These are phyloP conservation scores for Danio jaintianensis DNA, from an alignment of 2,797 vertebrate genomes.

Conservation along the genomic window DNA sequence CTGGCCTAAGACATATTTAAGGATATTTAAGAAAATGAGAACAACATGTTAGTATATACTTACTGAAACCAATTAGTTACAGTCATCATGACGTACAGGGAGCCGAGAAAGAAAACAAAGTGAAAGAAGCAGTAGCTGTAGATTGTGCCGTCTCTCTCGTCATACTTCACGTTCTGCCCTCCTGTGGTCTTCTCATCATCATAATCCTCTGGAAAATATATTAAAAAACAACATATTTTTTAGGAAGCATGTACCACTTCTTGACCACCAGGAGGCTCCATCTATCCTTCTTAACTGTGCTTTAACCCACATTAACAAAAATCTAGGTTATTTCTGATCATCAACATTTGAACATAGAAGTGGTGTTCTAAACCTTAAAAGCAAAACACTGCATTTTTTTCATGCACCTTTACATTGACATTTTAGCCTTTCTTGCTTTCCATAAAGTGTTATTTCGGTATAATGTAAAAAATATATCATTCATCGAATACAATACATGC, in stretches of 20 bases:
- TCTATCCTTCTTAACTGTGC: constrained; percentile 31
- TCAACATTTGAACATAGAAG: background rate
- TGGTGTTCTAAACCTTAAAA: background rate
- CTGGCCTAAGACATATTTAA: background rate
- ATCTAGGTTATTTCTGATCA: background rate
- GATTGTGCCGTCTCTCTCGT: constrained; percentile 87
- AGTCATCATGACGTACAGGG: constrained; percentile 98
- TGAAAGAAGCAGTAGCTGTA: constrained; percentile 95
- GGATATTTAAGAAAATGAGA: background rate
- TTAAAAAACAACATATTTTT: background rate
- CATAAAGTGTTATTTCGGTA: too few species aligned
- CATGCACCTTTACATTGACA: too few species aligned
- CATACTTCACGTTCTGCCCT: constrained; percentile 88
- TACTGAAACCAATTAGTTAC: constrained; percentile 99
- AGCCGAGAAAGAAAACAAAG: constrained; percentile 94
- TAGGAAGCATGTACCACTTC: background rate
- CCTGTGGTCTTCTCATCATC: constrained; percentile 76
- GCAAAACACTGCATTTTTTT: too few species aligned
- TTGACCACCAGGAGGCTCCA: constrained; percentile 70
- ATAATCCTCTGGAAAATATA: constrained; percentile 73
- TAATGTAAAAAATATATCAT: too few species aligned
- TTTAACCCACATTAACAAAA: background rate
- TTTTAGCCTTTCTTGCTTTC: too few species aligned
- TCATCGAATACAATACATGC: too few species aligned
- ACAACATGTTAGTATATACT: constrained; percentile 69